phyloP scores from a whole-genome alignment of 2,797 vertebrate genomes.

The Helostoma temminkii region DNA sequence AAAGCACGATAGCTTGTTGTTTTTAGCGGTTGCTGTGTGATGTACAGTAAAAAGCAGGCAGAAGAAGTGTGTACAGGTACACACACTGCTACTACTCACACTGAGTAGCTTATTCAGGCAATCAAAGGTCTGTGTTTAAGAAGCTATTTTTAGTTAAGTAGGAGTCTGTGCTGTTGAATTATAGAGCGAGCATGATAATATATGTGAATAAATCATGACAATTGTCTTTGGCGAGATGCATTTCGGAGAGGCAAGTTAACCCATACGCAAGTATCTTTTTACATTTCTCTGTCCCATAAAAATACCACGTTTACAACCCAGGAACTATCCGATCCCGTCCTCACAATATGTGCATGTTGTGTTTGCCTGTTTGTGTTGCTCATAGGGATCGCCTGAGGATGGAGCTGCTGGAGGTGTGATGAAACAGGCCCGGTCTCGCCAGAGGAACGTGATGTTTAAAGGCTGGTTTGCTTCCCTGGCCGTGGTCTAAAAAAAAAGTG shows the following conservation, averaged over 20 bases:
- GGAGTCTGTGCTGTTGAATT: slow-evolving; percentile 79
- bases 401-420: slow-evolving; percentile 86
- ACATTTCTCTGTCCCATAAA: slow-evolving; percentile 14
- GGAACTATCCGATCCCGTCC: slow-evolving; percentile 10
- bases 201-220: slow-evolving; percentile 84
- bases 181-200: slow-evolving; percentile 82
- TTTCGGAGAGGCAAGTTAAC: slow-evolving; percentile 52
- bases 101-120: slow-evolving; percentile 72
- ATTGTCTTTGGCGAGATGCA: slow-evolving; percentile 72
- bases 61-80: slow-evolving; percentile 65
- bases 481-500: slow-evolving; percentile 63
- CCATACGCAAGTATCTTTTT: slow-evolving; percentile 28
- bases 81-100: slow-evolving; percentile 64
- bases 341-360: slow-evolving; percentile 45
- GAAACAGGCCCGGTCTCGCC: slow-evolving; percentile 52
- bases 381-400: slow-evolving; percentile 83
- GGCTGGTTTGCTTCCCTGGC: slow-evolving; percentile 64
- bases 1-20: slow-evolving; percentile 71
- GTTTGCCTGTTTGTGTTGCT: slow-evolving; percentile 42
- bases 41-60: slow-evolving; percentile 72
- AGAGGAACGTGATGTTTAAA: slow-evolving; percentile 56
- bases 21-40: slow-evolving; percentile 64
- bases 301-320: slow-evolving; percentile 14
- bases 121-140: slow-evolving; percentile 81
- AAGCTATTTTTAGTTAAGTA: slow-evolving; percentile 82